These are phyloP conservation scores for Hymenochirus boettgeri DNA, from an alignment of 2,113 vertebrate species.

Conservation along the genomic window DNA sequence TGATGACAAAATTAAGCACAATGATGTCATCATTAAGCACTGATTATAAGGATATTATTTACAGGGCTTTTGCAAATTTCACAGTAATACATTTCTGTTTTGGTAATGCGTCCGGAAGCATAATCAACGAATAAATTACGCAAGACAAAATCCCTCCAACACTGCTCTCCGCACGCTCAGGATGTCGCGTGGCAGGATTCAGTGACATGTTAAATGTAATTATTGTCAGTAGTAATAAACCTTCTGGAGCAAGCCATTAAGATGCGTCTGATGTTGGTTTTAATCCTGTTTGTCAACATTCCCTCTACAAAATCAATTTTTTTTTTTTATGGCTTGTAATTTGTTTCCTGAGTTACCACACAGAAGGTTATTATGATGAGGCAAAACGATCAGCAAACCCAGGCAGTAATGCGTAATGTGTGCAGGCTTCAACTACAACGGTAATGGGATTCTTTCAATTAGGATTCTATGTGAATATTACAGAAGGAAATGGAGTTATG, in stretches of 20 bases:
- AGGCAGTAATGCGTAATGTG: conserved; percentile 5
- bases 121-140: no score
- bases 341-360: neutral
- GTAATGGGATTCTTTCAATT: conserved; percentile 15
- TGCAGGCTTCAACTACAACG: neutral
- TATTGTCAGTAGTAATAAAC: conserved; percentile 10
- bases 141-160: no score
- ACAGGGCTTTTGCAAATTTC: no score
- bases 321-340: conserved; percentile 32
- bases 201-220: conserved; percentile 7
- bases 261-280: conserved; percentile 2
- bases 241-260: conserved; percentile 2
- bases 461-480: conserved; percentile 16
- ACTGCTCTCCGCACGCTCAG: no score
- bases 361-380: neutral
- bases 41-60: no score
- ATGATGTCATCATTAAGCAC: no score
- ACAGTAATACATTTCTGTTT: no score
- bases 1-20: no score
- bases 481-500: conserved; percentile 15
- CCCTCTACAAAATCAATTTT: conserved; percentile 27
- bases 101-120: no score
- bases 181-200: neutral
- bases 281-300: conserved; percentile 22
- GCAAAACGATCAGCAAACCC: neutral